Evolutionary conservation across 2,113 vertebrate genomes (phyloP), one percentile per base, ranked within the genome.

Genomic region (Salminus brasiliensis): DNA sequence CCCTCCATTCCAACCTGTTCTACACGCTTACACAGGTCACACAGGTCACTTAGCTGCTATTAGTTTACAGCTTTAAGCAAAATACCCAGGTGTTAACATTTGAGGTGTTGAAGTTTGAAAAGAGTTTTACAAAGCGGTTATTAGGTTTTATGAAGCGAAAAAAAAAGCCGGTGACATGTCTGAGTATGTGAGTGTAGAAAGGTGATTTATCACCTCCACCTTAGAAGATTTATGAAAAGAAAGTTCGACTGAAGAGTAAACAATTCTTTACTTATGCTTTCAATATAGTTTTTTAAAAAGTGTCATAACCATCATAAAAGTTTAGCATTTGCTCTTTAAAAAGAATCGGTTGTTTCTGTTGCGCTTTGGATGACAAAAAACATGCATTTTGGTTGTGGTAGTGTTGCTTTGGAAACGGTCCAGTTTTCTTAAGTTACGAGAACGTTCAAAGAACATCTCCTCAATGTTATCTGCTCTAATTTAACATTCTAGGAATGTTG

Each of bases 71-170:
- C 32, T 29, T 15, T 8, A 25, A 60, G 41, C 27, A 32, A 49
- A 52, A 65, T 52, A 18, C 15, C 16, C 10, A 62, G 72, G 25
- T 47, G 57, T 52, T 25, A 23, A 23, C 73, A 34, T 25, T 25
- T n/a, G n/a, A 27, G 34, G 15, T 39, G 10, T 52, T 34, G 36
- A 52, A 21, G 47, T 65, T 18, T 32, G 34, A 34, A 30, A 21
- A 30, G 60, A 32, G 59, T 52, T 75, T 65, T 62, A 62, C 73
- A 36, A 39, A 45, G 30, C 18, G 23, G 49, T n/a, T 45, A 13
- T 49, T 52, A 32, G 6, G 60, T 52, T 75, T 49, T 65, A 75
- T 29, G 41, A 34, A 66, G 60, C 45, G 21, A 16, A 27, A 13
- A 41, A 16, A 27, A 13, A 41, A 67, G 62, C 47, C 53, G 62